These are phyloP conservation scores for Sciurus vulgaris DNA, from an alignment of 2,797 vertebrate species.

Conservation along the genomic window DNA sequence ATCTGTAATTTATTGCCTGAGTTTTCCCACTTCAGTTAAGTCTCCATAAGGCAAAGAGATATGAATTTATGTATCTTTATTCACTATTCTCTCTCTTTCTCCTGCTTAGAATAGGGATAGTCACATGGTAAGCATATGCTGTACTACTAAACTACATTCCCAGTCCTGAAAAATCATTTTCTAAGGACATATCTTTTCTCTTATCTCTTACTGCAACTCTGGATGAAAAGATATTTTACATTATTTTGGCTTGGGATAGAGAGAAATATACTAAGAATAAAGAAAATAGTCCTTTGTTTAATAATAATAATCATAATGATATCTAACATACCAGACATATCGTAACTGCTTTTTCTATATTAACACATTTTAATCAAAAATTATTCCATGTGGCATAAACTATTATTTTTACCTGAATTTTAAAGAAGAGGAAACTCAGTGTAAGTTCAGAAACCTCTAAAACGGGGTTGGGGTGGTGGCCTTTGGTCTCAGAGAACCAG, in stretches of 20 bases:
- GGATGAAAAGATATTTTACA: neutral
- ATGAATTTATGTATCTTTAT: neutral
- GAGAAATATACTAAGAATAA: neutral
- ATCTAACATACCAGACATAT: neutral
- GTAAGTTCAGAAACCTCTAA: neutral
- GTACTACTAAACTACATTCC: neutral
- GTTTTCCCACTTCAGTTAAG: neutral
- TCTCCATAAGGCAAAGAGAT: neutral
- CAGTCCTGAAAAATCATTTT: neutral
- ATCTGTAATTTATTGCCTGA: neutral
- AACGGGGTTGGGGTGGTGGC: fast-evolving
- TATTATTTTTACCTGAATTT: neutral
- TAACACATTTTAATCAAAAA: neutral
- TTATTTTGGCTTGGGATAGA: neutral
- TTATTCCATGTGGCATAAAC: neutral
- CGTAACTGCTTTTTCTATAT: neutral
- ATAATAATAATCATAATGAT: neutral
- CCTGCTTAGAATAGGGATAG: neutral
- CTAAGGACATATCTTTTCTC: neutral
- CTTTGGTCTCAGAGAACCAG: neutral
- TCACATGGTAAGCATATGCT: neutral
- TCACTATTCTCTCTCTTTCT: neutral
- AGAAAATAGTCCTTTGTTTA: neutral
- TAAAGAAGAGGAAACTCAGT: neutral
- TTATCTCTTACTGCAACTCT: neutral